A percentile compares a stretch with the other conserved stretches of the same genome.
Evolutionary conservation across 2,888 invertebrate species (phyloP).

Genomic region (Rotaria magnacalcarata): DNA sequence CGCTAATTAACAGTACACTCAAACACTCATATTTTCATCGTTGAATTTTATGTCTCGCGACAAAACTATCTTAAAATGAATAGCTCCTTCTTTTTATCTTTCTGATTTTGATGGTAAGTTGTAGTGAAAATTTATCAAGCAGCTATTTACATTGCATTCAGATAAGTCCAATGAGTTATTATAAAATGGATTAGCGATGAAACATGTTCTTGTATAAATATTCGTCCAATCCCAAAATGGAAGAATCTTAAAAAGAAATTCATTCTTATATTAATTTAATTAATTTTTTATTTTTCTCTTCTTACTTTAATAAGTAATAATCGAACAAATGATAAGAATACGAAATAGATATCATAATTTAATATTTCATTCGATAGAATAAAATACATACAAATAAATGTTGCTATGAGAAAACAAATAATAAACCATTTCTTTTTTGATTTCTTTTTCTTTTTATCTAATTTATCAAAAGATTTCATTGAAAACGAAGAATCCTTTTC

Average conservation of each 20-base stretch:
- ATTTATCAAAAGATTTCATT: neutral
- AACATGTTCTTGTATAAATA: neutral
- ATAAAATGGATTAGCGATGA: neutral
- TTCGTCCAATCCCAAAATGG: neutral
- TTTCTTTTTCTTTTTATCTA: neutral
- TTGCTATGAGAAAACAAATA: neutral
- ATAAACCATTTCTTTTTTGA: neutral
- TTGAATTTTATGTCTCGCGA: no score
- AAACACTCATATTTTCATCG: no score
- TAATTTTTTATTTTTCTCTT: neutral
- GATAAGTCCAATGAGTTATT: neutral
- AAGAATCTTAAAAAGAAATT: neutral
- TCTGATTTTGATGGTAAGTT: neutral
- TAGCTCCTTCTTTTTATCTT: no score
- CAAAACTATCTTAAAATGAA: no score
- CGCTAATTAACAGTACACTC: no score
- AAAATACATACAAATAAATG: neutral
- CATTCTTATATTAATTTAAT: neutral
- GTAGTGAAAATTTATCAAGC: neutral
- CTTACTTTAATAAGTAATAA: neutral
- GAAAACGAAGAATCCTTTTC: neutral
- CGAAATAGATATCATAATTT: slow-evolving; percentile 9
- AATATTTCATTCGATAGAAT: neutral
- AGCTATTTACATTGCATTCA: neutral
- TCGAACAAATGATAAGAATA: neutral